Base-by-base conservation (phyloP, 2,888 invertebrate genomes). In the Macrophya annulata region DNA sequence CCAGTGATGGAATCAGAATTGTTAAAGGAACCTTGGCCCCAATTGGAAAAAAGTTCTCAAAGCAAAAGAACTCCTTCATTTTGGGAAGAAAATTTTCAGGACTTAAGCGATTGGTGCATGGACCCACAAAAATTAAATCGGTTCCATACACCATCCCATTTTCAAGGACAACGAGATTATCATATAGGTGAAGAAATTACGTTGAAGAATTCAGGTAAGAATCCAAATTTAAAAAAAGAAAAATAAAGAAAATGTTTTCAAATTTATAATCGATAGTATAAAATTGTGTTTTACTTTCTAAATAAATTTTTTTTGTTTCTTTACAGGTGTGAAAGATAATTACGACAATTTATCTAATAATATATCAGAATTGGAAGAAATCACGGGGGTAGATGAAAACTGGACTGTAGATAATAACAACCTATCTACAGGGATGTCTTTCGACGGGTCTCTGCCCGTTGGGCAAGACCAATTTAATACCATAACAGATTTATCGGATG, bases 81-180 rank as follows among this genome's bases (percentile, higher is more conserved):
- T 48, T 93, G 93, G 93, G 92, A 92, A 95, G 96, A 96, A 94
- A 95, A 96, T 94, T 96, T 96, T 94, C 96, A 96, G 95, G 96
- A 96, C 94, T 95, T 96, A 93, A 95, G 94, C 91, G 94, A 94
- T 90, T 96, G 94, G 95, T 96, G 95, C 89, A 91, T 91, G 90
- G 90, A 91, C 86, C 55, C 71, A 5, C 65, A 48, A 83, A 48
- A n/a, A 21, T 31, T 51, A 45, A 71, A 48, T 45, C 83, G 37
- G 37, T 31, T 17, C 83, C 65, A 17, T 71, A 51, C n/a, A 62
- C 87, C 88, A 87, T 68, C 79, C 9, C 87, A 85, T 68, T 91
- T 90, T 87, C 91, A 90, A 88, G 89, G 87, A 88, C 91, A 88
- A 90, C 93, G 90, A 92, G 90, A 89, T 91, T 92, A 92, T 93